A percentile compares a stretch with the other conserved stretches of the same genome.
These are phyloP conservation scores for Synaphobranchus kaupii DNA, from an alignment of 2,797 vertebrate species.

Conservation along the genomic window DNA sequence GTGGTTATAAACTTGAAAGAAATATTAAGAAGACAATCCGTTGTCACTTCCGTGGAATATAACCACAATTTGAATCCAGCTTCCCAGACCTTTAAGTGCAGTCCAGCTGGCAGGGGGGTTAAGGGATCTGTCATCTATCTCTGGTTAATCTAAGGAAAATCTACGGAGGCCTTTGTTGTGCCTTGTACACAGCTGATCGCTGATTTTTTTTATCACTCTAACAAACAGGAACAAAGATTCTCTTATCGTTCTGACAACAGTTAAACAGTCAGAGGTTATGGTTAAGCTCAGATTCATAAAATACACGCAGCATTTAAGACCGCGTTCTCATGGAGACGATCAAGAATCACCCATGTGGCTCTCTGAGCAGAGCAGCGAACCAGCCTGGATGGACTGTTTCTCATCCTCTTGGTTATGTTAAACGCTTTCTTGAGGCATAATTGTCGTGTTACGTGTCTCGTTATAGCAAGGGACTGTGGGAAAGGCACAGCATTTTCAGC, in stretches of 20 bases:
- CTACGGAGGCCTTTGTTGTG: not conserved
- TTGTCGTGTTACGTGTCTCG: constrained; percentile 15
- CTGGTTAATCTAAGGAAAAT: not conserved
- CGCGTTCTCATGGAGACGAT: not conserved
- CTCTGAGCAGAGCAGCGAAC: not conserved
- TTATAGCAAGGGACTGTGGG: constrained; percentile 7
- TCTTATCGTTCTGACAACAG: not conserved
- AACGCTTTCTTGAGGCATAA: constrained; percentile 31
- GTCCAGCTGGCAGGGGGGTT: not conserved
- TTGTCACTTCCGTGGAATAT: too few species aligned
- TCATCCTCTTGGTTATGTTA: constrained; percentile 1
- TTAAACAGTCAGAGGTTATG: not conserved
- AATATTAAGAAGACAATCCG: too few species aligned
- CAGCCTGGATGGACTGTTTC: not conserved
- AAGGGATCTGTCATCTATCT: not conserved
- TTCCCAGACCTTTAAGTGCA: not conserved
- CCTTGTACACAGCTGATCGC: not conserved
- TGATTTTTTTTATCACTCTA: not conserved
- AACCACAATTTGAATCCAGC: too few species aligned
- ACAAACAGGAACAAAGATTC: not conserved
- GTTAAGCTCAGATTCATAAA: not conserved
- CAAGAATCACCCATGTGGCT: not conserved
- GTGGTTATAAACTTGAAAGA: too few species aligned
- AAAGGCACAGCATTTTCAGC: constrained; percentile 20
- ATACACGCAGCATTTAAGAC: not conserved